Conservation (phyloP, 2,888 invertebrate genomes). For the Meteorus colon region DNA sequence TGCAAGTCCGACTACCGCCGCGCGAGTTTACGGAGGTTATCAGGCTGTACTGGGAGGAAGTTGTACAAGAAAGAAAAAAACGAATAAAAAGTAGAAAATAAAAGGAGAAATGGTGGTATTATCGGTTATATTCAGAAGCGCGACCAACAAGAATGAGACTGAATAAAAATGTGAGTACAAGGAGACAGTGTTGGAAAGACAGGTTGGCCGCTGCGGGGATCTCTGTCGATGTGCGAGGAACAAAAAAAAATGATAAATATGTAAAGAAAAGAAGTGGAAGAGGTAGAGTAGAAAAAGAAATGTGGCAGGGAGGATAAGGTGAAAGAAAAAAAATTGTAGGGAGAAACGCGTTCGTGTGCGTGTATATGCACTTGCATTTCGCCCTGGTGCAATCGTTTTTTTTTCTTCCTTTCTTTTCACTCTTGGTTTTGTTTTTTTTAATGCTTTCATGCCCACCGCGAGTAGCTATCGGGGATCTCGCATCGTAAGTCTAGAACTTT, state of each 20-base stretch:
- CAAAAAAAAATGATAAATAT: slow-evolving; percentile 26
- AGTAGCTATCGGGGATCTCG: slow-evolving; percentile 73
- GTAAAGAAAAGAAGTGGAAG: slow-evolving; percentile 30
- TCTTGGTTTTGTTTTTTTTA: slow-evolving; percentile 50
- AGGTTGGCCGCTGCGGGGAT: slow-evolving; percentile 72
- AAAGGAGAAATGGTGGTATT: slow-evolving; percentile 50
- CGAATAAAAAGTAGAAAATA: neutral
- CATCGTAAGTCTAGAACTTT: slow-evolving; percentile 74
- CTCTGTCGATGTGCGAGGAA: slow-evolving; percentile 55
- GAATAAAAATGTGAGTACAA: slow-evolving; percentile 34
- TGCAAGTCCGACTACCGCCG: slow-evolving; percentile 26
- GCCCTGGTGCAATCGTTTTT: slow-evolving; percentile 43
- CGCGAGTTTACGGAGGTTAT: slow-evolving; percentile 33
- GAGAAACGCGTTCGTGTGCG: slow-evolving; percentile 40
- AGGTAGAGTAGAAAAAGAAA: slow-evolving; percentile 1
- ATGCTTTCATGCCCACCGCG: slow-evolving; percentile 73
- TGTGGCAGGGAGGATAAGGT: slow-evolving; percentile 19
- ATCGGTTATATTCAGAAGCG: slow-evolving; percentile 59
- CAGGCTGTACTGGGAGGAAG: neutral
- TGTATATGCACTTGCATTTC: slow-evolving; percentile 53
- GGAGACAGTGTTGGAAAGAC: slow-evolving; percentile 70
- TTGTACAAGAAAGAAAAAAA: neutral
- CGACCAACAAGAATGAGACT: slow-evolving; percentile 6
- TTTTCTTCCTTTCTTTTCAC: slow-evolving; percentile 34
- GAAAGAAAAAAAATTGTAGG: slow-evolving; percentile 26